Evolutionary conservation across 2,888 invertebrate genomes (phyloP).

Genomic region (Folsomia manolachei): DNA sequence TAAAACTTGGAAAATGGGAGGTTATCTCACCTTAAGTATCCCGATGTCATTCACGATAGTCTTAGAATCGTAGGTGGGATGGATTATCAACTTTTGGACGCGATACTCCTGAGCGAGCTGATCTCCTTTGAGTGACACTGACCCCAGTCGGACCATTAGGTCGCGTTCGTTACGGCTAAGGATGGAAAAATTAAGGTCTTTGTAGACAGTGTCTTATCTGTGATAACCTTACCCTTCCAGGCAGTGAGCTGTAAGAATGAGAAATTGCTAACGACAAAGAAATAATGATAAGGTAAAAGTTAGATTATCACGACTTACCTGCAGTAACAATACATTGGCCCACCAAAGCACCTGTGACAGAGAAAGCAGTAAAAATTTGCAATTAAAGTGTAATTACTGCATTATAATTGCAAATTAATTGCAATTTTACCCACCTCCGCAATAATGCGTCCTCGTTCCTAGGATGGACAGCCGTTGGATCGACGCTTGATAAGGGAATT

Average conservation of each 20-base stretch:
- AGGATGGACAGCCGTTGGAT: conserved; percentile 47
- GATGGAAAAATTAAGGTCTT: too few relatives aligned
- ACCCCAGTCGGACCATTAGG: conserved; percentile 45
- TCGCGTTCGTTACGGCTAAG: conserved; percentile 39
- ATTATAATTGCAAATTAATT: conserved; percentile 9
- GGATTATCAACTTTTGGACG: conserved; percentile 35
- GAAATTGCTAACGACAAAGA: too few relatives aligned
- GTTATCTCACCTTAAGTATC: conserved; percentile 32
- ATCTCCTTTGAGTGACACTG: conserved; percentile 39
- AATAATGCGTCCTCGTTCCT: conserved; percentile 47
- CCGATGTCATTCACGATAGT: conserved; percentile 47
- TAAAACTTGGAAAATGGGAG: not conserved
- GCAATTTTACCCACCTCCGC: conserved; percentile 48
- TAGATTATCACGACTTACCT: too few relatives aligned
- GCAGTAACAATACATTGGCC: conserved; percentile 44
- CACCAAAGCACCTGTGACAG: conserved; percentile 26
- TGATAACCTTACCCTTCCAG: conserved; percentile 42
- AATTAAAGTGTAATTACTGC: not conserved
- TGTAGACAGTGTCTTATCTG: too few relatives aligned
- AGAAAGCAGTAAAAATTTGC: too few relatives aligned
- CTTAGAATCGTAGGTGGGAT: conserved; percentile 43
- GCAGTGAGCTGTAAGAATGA: conserved; percentile 49
- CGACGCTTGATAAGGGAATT: conserved; percentile 47
- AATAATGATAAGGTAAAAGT: too few relatives aligned
- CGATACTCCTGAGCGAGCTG: conserved; percentile 30